Evolutionary conservation across 2,888 invertebrate genomes (phyloP), one percentile per base, ranked within the genome.

Genomic region (Stenichneumon culpator): DNA sequence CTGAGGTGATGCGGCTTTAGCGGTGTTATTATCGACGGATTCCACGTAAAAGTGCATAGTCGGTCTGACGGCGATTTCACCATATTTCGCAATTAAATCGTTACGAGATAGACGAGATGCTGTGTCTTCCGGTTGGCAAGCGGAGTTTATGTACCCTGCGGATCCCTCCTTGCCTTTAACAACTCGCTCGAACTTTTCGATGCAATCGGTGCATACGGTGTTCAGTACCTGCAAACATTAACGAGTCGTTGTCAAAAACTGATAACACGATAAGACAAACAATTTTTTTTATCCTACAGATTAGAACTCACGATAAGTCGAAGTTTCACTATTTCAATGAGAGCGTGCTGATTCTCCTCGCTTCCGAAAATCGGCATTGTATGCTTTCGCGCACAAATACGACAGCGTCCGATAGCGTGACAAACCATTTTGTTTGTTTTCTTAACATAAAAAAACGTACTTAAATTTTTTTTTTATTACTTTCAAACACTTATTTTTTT

Each of bases 151-250:
- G 9, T 72, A 25, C 73, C 82, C 25, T 73, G 19, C 11, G 9
- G 9, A 3, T 39, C 9, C 11, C 19, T 67, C 67, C 39, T 39
- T 67, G 9, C 19, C 39, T 39, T 19, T 67, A 0, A 67, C 14
- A 9, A 83, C 25, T 67, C 54, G 22, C 69, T 89, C 83, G 44
- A 87, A 54, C 67, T 83, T 85, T 32, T n/a, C 57, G 14, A 88
- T 87, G 65, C 84, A 87, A 22, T 69, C 68, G 52, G 79, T 50
- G 57, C 87, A 88, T 7, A 88, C 73, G 67, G 88, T 88, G 68
- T 88, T 89, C 63, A 88, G 72, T 63, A 88, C 50, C 87, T 88
- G 69, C 9, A 32, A 32, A 65, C 22, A 19, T 52, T 65, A 52
- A 16, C 28, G 32, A 16, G 16, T n/a, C 7, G 16, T 22, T 28